These are phyloP conservation scores for Solen grandis DNA, from an alignment of 1,140 invertebrate species.

Conservation along the genomic window DNA sequence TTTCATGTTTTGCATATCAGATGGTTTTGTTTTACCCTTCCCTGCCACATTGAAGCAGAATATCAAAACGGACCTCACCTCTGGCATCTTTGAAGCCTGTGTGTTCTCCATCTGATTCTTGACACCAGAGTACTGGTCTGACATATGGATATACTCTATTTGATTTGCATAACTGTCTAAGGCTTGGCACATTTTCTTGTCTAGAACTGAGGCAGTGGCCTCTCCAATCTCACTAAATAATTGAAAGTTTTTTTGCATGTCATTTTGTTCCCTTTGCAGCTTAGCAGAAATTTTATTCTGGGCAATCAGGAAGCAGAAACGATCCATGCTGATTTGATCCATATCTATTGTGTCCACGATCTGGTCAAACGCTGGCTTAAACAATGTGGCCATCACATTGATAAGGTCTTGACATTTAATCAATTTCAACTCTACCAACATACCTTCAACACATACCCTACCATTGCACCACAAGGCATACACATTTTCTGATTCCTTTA, in stretches of 20 bases:
- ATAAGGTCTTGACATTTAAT: conserved; percentile 98
- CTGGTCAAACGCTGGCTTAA: conserved; percentile 92
- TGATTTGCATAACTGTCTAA: conserved; percentile 92
- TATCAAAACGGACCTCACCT: conserved; percentile 90
- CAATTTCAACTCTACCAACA: conserved; percentile 97
- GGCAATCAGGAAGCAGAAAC: conserved; percentile 95
- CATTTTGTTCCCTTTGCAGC: conserved; percentile 95
- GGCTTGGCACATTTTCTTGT: conserved; percentile 88
- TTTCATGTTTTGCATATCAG: conserved; percentile 87
- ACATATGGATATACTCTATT: conserved; percentile 98
- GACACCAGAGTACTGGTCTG: conserved; percentile 94
- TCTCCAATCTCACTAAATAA: conserved; percentile 95
- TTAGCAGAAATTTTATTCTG: conserved; percentile 92
- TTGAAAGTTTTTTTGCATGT: conserved; percentile 93
- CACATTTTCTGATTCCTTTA: conserved; percentile 96
- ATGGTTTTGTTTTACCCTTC: conserved; percentile 78
- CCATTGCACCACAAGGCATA: conserved; percentile 98
- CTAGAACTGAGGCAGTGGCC: conserved; percentile 90
- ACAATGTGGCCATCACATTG: conserved; percentile 91
- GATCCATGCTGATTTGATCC: conserved; percentile 92
- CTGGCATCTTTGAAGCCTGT: conserved; percentile 83
- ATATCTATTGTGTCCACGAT: conserved; percentile 90
- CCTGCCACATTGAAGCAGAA: conserved; percentile 89
- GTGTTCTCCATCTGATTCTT: conserved; percentile 88
- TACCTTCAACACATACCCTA: conserved; percentile 95